Evolutionary conservation across 2,888 invertebrate species (phyloP).

Genomic region (Parthenolecanium corni): DNA sequence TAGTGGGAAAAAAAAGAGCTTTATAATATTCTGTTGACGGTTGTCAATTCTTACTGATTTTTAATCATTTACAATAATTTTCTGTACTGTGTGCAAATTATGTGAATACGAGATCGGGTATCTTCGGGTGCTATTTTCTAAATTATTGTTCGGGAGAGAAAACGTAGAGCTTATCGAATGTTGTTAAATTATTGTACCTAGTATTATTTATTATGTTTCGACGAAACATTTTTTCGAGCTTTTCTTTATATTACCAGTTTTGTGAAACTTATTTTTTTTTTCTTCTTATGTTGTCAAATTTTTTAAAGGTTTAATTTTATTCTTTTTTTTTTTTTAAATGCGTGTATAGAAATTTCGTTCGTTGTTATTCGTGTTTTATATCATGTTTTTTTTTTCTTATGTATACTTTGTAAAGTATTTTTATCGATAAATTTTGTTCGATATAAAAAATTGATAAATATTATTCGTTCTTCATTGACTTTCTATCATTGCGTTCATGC

Average conservation of each 20-base stretch:
- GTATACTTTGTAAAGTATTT: conserved; percentile 19
- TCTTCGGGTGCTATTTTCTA: conserved; percentile 8
- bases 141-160: not conserved
- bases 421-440: conserved; percentile 22
- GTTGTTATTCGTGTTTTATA: conserved; percentile 23
- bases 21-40: no score
- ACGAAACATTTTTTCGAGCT: not conserved
- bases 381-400: conserved; percentile 5
- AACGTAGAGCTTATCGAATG: not conserved
- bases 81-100: no score
- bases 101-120: no score
- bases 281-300: conserved; percentile 7
- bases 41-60: no score
- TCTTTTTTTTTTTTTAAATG: conserved; percentile 6
- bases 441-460: conserved; percentile 20
- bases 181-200: not conserved
- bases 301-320: conserved; percentile 3
- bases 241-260: not conserved
- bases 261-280: not conserved
- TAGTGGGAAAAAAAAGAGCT: no score
- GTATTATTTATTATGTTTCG: not conserved
- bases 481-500: no score
- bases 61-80: no score
- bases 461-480: not conserved
- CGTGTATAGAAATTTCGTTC: conserved; percentile 9